These are phyloP conservation scores for Anisognathus igniventris DNA, from an alignment of 2,797 vertebrate genomes.

Conservation along the genomic window DNA sequence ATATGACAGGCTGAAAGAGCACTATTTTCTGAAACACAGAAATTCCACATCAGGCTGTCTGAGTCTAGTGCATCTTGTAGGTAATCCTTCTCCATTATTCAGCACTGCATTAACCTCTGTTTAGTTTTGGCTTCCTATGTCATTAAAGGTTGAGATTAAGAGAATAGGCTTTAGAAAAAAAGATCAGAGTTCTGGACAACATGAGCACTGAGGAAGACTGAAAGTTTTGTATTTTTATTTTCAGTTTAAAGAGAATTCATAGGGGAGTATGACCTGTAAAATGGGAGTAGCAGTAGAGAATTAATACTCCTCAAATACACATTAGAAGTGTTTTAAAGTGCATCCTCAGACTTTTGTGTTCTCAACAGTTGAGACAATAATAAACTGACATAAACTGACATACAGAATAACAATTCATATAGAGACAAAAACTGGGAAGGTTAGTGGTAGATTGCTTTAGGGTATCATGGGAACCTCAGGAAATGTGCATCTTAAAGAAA, in stretches of 20 bases:
- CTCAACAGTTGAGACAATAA: not conserved
- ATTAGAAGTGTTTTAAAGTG: not conserved
- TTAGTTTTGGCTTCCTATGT: not conserved
- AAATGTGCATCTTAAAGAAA: not conserved
- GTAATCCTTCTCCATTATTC: not conserved
- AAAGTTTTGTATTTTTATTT: not conserved
- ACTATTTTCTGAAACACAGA: not conserved
- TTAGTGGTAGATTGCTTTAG: not conserved
- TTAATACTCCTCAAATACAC: not conserved
- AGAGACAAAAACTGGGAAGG: not conserved
- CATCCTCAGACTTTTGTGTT: not conserved
- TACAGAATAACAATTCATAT: not conserved
- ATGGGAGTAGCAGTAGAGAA: fast-evolving
- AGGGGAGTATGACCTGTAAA: not conserved
- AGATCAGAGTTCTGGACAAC: not conserved
- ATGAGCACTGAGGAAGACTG: not conserved
- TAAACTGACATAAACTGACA: not conserved
- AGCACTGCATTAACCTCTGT: not conserved
- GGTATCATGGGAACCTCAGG: not conserved
- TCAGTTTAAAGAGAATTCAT: not conserved
- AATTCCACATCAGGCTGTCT: not conserved
- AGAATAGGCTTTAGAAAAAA: not conserved
- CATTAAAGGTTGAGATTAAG: not conserved
- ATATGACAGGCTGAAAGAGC: not conserved
- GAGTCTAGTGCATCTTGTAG: not conserved